phyloP scores from a whole-genome alignment of 1,140 invertebrate genomes.

The Oscheius sp. region DNA sequence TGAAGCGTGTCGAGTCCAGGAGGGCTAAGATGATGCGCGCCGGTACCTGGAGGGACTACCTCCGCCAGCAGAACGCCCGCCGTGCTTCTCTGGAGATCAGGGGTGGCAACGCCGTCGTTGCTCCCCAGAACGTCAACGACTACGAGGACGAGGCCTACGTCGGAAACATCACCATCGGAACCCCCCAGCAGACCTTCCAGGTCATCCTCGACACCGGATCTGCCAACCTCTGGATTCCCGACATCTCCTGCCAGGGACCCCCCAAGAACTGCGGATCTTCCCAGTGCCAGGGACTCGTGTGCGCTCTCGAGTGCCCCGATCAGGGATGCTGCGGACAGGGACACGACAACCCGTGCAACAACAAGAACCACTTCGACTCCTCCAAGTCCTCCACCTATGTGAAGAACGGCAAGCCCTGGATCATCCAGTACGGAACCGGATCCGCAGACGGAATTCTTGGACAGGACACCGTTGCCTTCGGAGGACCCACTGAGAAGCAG shows the following conservation, averaged over 20 bases:
- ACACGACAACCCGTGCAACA: conserved; percentile 25
- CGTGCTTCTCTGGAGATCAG: not conserved
- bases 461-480: conserved; percentile 32
- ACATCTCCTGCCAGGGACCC: conserved; percentile 29
- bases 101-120: not conserved
- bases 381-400: conserved; percentile 39
- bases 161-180: conserved; percentile 46
- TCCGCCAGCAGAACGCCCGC: not conserved
- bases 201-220: conserved; percentile 42
- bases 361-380: conserved; percentile 41
- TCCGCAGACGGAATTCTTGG: conserved; percentile 45
- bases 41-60: conserved; percentile 23
- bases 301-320: conserved; percentile 29
- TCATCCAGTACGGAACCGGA: conserved; percentile 46
- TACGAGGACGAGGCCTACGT: conserved; percentile 39
- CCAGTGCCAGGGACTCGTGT: not conserved
- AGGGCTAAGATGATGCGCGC: conserved; percentile 31
- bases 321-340: conserved; percentile 33
- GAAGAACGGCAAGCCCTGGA: conserved; percentile 37
- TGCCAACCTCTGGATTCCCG: conserved; percentile 42
- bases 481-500: conserved; percentile 31
- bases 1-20: conserved; percentile 23
- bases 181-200: conserved; percentile 32
- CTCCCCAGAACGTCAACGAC: conserved; percentile 34
- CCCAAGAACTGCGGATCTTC: conserved; percentile 18